Evolutionary conservation across 2,888 invertebrate species (phyloP).

Genomic region (Nasonovia ribisnigri): DNA sequence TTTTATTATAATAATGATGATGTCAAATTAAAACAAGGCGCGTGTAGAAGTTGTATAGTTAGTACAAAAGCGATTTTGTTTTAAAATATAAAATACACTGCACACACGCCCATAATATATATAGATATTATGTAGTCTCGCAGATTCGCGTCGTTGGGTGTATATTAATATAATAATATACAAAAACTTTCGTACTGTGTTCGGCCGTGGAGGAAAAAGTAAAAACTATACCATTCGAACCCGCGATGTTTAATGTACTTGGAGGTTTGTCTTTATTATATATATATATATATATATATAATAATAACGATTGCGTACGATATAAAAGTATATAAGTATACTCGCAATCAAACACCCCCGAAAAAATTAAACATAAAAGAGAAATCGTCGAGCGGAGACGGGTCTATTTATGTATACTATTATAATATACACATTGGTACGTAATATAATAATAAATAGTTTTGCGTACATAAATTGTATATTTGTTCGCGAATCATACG

Average conservation of each 20-base stretch:
- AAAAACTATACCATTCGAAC: not conserved
- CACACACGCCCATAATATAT: not conserved
- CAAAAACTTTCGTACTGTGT: not conserved
- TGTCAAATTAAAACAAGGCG: conserved; percentile 21
- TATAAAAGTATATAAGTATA: not conserved
- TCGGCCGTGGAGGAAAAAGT: conserved; percentile 22
- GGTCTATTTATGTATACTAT: not conserved
- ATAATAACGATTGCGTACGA: not conserved
- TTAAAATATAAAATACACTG: not conserved
- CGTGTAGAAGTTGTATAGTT: not conserved
- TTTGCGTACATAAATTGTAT: not conserved
- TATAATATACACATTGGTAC: not conserved
- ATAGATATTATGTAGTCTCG: not conserved
- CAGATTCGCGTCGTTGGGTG: not conserved
- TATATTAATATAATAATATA: not conserved
- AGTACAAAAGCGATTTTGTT: conserved; percentile 9
- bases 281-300: not conserved
- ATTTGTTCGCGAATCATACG: not conserved
- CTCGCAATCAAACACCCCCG: not conserved
- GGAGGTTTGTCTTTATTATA: not conserved
- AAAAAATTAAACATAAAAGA: not conserved
- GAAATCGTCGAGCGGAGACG: not conserved
- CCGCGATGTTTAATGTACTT: not conserved
- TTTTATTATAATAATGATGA: not conserved
- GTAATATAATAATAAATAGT: not conserved